Conservation (phyloP, 2,797 vertebrate genomes). For the Centroberyx gerrardi region DNA sequence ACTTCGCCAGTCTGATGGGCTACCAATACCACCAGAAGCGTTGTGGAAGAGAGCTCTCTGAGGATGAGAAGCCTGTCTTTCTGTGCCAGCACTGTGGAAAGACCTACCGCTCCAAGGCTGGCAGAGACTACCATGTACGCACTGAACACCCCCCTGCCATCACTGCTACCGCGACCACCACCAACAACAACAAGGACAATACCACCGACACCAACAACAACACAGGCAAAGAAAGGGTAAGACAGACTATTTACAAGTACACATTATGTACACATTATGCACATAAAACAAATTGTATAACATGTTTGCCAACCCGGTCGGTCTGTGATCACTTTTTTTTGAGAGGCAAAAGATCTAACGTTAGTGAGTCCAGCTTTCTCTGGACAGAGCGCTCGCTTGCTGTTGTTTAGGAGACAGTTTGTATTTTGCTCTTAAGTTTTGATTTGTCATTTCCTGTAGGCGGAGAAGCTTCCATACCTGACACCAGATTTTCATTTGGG, state of each 20-base stretch:
- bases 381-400: no score
- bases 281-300: background rate
- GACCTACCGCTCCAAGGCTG: slow-evolving; percentile 95
- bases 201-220: slow-evolving; percentile 80
- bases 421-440: no score
- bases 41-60: slow-evolving; percentile 91
- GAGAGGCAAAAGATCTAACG: no score
- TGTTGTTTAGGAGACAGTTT: no score
- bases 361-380: no score
- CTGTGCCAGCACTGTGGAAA: slow-evolving; percentile 93
- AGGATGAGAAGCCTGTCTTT: slow-evolving; percentile 91
- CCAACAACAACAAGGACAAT: slow-evolving; percentile 50
- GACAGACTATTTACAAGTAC: background rate
- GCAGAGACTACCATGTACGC: slow-evolving; percentile 93
- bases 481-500: no score
- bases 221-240: slow-evolving; percentile 79
- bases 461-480: no score
- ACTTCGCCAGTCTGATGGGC: slow-evolving; percentile 97
- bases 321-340: no score
- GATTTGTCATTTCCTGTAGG: no score
- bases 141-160: slow-evolving; percentile 72
- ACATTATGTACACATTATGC: no score
- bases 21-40: slow-evolving; percentile 98
- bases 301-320: no score
- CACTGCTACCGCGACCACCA: slow-evolving; percentile 44